These are phyloP conservation scores for Cryptocheilus praepositus DNA, from an alignment of 2,888 invertebrate species.

Conservation along the genomic window DNA sequence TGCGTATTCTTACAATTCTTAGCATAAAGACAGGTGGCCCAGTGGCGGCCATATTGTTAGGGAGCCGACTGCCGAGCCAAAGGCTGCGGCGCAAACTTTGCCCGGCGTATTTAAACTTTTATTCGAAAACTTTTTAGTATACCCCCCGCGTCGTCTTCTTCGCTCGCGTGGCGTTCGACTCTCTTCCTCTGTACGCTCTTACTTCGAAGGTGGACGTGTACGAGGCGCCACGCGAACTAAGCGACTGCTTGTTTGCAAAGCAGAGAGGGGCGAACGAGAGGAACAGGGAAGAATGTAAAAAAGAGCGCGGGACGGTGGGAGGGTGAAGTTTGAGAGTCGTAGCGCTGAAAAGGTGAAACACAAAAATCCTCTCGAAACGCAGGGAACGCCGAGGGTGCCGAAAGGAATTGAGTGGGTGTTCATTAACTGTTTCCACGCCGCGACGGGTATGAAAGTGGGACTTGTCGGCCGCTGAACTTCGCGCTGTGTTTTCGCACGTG, in stretches of 20 bases:
- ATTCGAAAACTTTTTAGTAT: slow-evolving; percentile 72
- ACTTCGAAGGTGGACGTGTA: not conserved
- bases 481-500: too few species aligned
- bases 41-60: slow-evolving; percentile 62
- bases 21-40: slow-evolving; percentile 62
- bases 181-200: not conserved
- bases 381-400: not conserved
- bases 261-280: slow-evolving; percentile 25
- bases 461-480: too few species aligned
- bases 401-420: slow-evolving; percentile 36
- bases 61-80: slow-evolving; percentile 15
- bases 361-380: not conserved
- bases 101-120: slow-evolving; percentile 72
- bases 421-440: slow-evolving; percentile 11
- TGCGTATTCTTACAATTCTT: slow-evolving; percentile 57
- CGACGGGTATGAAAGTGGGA: not conserved
- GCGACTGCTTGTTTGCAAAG: slow-evolving; percentile 47
- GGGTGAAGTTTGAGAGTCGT: not conserved
- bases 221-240: slow-evolving; percentile 29
- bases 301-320: slow-evolving; percentile 3
- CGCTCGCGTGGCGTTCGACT: too few species aligned
- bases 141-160: slow-evolving; percentile 9
- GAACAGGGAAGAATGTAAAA: slow-evolving; percentile 16
- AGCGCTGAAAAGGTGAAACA: not conserved
- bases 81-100: slow-evolving; percentile 62